Evolutionary conservation across 2,888 invertebrate species (phyloP), one percentile per base, ranked within the genome.

Genomic region (Elaeidobius kamerunicus): DNA sequence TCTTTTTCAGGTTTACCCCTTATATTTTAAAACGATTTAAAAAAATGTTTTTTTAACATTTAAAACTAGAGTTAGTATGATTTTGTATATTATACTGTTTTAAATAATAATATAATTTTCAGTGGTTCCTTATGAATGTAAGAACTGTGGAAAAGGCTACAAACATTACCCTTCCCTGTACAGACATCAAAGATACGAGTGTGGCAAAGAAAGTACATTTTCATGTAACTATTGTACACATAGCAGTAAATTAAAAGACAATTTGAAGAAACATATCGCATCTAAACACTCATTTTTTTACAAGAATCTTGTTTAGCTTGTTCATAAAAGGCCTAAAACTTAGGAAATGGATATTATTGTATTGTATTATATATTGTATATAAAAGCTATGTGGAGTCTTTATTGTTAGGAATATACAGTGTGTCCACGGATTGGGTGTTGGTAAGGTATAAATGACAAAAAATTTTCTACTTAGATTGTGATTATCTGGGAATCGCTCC

Each of bases 161-260:
- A 23, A 9, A 9, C 23, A 23, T 9, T 6, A 9, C 9, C 5
- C 5, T 6, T 23, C 23, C 9, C 23, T 23, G 4, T 23, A 23
- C 23, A 23, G 9, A 4, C 43, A 43, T 30, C 12, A 14, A 17
- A 2, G 28, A 6, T 15, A 27, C 15, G 43, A 43, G 4, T 43
- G 43, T 16, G 43, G 43, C 7, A 28, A 30, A 43, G 5, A 9
- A 11, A 43, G 14, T 14, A n/a, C 18, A 27, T 40, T 19, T 28
- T 19, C 6, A 6, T 48, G 48, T 41, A n/a, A 15, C 6, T 40
- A 15, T 19, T 48, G 48, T 23, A 6, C 23, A 6, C 9, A 23
- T 23, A 23, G 23, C 9, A 23, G 23, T 9, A 23, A 23, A 23
- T 9, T 9, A 23, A 23, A 9, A 23, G 23, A 23, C 4, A 23